Base-by-base conservation (phyloP, 2,888 invertebrate species). In the Agriopis leucophaearia region DNA sequence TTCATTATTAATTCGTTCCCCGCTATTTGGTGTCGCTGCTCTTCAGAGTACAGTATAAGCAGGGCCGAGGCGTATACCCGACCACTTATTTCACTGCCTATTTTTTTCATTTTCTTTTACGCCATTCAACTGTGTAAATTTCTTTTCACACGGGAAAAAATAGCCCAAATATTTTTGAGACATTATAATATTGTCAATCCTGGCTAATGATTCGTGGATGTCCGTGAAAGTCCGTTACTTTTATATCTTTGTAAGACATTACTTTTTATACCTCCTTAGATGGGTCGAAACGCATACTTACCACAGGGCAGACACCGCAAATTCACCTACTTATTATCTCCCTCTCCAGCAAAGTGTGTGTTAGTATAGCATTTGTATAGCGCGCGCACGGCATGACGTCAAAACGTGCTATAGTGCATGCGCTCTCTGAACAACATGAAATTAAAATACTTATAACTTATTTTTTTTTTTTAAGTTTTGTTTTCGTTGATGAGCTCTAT, bases 1-100 rank as follows among this genome's bases (percentile, higher is more conserved):
- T 85, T 84, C 82, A 86, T 89, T 88, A 89, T 89, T 88, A 91
- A 90, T 89, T 90, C 87, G 86, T 87, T 88, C 90, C 87, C 87
- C 84, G 88, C 89, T 91, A 88, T 92, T 93, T 91, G 91, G 90
- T 91, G 92, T 90, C 90, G 88, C 87, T 85, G 85, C 92, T 88
- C 90, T 90, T 85, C 86, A 87, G 84, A 84, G 87, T 84, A 87
- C 84, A 79, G 82, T 85, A 81, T 81, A 86, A 89, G 89, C 86
- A 89, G 87, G 82, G 82, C 79, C 81, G 86, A 82, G 85, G 83
- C 85, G 83, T 83, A 82, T 83, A 80, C 80, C 84, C 81, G 78
- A 83, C 83, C 82, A 84, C 85, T 87, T 86, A 84, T 83, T 83
- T 78, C 78, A 68, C 74, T 72, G 73, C 70, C 72, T 74, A 78